Base-by-base conservation (phyloP, 2,797 vertebrate species). In the Craterocephalus amniculus region DNA sequence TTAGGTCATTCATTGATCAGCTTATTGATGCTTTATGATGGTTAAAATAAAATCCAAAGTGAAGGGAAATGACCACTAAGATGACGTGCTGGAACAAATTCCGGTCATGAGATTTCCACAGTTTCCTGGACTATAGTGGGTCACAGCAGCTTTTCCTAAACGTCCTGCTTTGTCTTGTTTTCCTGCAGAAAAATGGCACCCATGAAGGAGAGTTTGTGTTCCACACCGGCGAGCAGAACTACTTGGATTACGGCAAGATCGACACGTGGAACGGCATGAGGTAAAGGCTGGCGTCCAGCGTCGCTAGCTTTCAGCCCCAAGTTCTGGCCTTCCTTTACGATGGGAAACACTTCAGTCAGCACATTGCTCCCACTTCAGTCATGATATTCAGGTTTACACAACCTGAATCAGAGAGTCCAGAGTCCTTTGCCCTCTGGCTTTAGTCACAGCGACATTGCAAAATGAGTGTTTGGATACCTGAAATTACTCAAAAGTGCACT, bases 191-290 rank as follows among this genome's bases (percentile, higher is more conserved):
- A 94, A 95, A 95, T 29, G 95, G 94, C 78, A 94, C 93, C 35
- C 93, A 95, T 24, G 94, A 95, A 81, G 95, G 94, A 45, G 93
- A 95, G 83, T 95, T 95, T 92, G 93, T 95, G 58, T 95, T 95
- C 83, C 87, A 94, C 79, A 95, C 95, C 0, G 95, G 95, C 0
- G 93, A 94, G 78, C 64, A 91, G 67, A 91, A 95, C 87, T 95
- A 94, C 86, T 55, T 94, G 92, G 93, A 95, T 77, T 95, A 93
- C 6, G 95, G 93, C 58, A 95, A 93, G 83, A 94, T 95, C 20
- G 93, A 95, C 87, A 94, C 92, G 0, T 95, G 95, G 95, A 95
- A 95, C 4, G 93, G 93, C 70, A 68, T 95, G 79, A 93, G 94
- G 95, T 95, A 91, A 85, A 34, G 7, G 54, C 16, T 69, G 8